Percentiles rank a stretch among this genome's conserved stretches.
Conservation (phyloP, 2,888 invertebrate species). For the Hydrotaea cyrtoneurina region DNA sequence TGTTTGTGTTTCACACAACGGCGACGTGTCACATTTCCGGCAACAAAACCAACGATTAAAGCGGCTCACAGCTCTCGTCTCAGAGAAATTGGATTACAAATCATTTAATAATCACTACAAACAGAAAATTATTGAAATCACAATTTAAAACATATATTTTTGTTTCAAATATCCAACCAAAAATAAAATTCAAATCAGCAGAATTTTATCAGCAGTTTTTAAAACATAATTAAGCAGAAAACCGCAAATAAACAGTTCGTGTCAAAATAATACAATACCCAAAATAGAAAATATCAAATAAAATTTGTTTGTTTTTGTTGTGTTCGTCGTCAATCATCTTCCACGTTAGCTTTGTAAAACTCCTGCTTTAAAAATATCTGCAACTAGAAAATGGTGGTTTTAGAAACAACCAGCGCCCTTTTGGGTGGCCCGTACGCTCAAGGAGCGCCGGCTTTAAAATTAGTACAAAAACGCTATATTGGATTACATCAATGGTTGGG, state of each 20-base stretch:
- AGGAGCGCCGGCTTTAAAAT: conserved; percentile 91
- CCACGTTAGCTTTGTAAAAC: too few relatives aligned
- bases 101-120: conserved; percentile 32
- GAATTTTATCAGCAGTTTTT: conserved; percentile 8
- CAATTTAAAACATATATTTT: conserved; percentile 59
- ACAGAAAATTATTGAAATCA: conserved; percentile 48
- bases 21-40: conserved; percentile 57
- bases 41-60: background rate
- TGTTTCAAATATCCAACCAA: background rate
- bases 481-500: conserved; percentile 95
- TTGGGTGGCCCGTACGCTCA: conserved; percentile 91
- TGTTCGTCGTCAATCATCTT: background rate
- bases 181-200: conserved; percentile 2
- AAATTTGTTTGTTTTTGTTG: too few relatives aligned
- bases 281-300: too few relatives aligned
- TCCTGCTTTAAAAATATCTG: background rate
- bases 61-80: conserved; percentile 6
- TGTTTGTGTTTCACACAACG: conserved; percentile 51
- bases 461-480: conserved; percentile 94
- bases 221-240: background rate
- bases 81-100: conserved; percentile 11
- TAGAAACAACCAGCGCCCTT: conserved; percentile 88
- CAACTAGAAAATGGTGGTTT: conserved; percentile 84
- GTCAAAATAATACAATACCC: background rate
- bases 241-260: background rate